These are phyloP conservation scores for Euura lappo DNA, from an alignment of 1,140 invertebrate species.

Conservation along the genomic window DNA sequence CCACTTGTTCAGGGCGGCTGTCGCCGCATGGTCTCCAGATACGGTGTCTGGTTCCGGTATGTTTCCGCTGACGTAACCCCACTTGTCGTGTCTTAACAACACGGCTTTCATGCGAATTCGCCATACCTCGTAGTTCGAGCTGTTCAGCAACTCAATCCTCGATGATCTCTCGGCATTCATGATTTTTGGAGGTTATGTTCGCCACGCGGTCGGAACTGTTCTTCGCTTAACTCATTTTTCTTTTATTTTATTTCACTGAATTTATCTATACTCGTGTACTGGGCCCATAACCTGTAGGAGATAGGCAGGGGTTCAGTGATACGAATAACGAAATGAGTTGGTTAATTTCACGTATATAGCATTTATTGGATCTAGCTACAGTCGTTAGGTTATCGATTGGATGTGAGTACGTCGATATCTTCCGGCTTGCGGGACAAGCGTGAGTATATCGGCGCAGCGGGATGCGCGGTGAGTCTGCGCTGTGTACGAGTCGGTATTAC, in stretches of 20 bases:
- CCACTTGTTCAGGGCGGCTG: not conserved
- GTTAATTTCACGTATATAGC: no score
- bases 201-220: not conserved
- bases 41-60: not conserved
- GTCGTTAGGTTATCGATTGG: no score
- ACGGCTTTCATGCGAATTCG: not conserved
- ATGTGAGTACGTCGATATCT: no score
- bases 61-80: not conserved
- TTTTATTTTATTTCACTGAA: not conserved
- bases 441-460: no score
- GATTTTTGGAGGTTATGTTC: not conserved
- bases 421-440: no score
- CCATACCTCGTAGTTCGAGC: not conserved
- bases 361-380: no score
- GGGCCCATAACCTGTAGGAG: no score
- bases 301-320: no score
- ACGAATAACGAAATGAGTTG: no score
- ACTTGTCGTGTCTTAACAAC: not conserved
- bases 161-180: not conserved
- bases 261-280: no score
- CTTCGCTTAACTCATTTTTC: not conserved
- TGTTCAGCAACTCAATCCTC: conserved; percentile 7
- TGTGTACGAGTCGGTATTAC: not conserved
- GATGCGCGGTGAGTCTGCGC: no score
- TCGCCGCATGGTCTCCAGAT: not conserved